Conservation (phyloP, 2,888 invertebrate genomes). For the Pseudeuparius sepicola region DNA sequence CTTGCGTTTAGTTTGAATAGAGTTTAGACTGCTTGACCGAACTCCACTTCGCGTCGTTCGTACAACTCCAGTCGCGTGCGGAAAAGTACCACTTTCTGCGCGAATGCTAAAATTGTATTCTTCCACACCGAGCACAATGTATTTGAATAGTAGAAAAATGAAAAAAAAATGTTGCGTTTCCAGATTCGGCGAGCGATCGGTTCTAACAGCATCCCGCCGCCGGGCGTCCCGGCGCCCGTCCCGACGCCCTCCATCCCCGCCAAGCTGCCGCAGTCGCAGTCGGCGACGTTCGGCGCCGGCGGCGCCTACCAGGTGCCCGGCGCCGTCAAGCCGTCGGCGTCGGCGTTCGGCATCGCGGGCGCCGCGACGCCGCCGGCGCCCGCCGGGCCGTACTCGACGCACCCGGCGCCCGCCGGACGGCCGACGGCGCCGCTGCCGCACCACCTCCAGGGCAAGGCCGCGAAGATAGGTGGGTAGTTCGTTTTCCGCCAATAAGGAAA, state of each 20-base stretch:
- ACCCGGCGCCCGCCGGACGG: conserved; percentile 36
- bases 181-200: conserved; percentile 46
- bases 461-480: conserved; percentile 32
- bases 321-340: conserved; percentile 47
- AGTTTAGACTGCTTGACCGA: no score
- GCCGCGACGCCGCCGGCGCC: conserved; percentile 31
- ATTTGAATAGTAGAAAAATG: no score
- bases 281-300: conserved; percentile 42
- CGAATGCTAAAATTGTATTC: no score
- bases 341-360: conserved; percentile 43
- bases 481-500: not conserved
- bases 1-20: no score
- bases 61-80: no score
- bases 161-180: no score
- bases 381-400: conserved; percentile 36
- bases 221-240: conserved; percentile 61
- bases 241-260: conserved; percentile 47
- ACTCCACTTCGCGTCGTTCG: no score
- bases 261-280: conserved; percentile 49
- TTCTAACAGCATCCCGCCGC: conserved; percentile 57
- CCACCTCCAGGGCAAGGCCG: conserved; percentile 33
- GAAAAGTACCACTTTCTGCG: no score
- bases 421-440: conserved; percentile 37
- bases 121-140: no score
- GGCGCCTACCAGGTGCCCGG: conserved; percentile 32